These are phyloP conservation scores for Coturnix japonica DNA, from an alignment of 2,113 vertebrate species.

Conservation along the genomic window DNA sequence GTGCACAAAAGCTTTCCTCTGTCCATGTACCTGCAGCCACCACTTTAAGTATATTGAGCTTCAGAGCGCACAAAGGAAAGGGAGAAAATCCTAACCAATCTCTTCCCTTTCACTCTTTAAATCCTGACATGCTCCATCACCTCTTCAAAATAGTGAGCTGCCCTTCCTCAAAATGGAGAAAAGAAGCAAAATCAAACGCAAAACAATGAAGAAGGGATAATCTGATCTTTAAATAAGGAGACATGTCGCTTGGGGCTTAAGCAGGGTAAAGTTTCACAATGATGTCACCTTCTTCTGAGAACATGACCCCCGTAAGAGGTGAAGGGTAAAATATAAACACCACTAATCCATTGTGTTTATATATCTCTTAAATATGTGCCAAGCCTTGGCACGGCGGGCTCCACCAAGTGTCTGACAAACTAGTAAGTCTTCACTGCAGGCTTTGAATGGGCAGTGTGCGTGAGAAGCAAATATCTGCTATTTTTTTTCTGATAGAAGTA, in stretches of 20 bases:
- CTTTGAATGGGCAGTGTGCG: slow-evolving; percentile 35
- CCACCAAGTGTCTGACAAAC: slow-evolving; percentile 36
- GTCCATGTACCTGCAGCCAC: slow-evolving; percentile 75
- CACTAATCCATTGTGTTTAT: slow-evolving; percentile 49
- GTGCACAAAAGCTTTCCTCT: slow-evolving; percentile 72
- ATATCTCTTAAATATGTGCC: slow-evolving; percentile 60
- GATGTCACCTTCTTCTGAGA: slow-evolving; percentile 87
- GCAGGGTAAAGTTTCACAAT: slow-evolving; percentile 83
- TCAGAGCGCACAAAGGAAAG: slow-evolving; percentile 69
- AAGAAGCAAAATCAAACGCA: slow-evolving; percentile 81
- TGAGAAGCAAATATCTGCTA: slow-evolving; percentile 19
- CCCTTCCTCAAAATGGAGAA: slow-evolving; percentile 75
- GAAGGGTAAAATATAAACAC: slow-evolving; percentile 70
- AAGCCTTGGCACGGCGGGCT: slow-evolving; percentile 43
- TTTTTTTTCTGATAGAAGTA: slow-evolving; percentile 1
- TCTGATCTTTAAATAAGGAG: slow-evolving; percentile 90
- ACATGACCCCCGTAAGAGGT: slow-evolving; percentile 65
- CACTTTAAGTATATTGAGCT: slow-evolving; percentile 76
- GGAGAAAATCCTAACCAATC: slow-evolving; percentile 79
- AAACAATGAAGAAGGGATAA: slow-evolving; percentile 85
- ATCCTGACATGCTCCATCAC: slow-evolving; percentile 88
- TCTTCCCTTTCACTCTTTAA: slow-evolving; percentile 84
- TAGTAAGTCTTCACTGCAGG: slow-evolving; percentile 43
- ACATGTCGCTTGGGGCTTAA: slow-evolving; percentile 84
- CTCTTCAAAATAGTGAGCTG: slow-evolving; percentile 86